Base-by-base conservation (phyloP, 1,140 invertebrate species). In the Macrostomum lignano region DNA sequence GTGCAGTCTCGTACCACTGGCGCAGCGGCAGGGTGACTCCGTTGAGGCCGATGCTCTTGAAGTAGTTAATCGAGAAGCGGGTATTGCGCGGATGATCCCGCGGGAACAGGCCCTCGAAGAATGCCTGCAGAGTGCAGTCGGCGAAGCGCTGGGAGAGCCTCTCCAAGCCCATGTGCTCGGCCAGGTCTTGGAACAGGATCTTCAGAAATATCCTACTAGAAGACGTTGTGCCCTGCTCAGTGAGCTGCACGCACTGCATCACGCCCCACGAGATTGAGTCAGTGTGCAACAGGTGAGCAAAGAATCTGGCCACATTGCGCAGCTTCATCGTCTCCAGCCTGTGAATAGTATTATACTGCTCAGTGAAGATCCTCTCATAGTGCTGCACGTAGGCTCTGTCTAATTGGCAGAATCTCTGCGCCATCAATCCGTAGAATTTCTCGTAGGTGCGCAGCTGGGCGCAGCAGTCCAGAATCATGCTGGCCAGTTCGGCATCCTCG, bases 391-490 rank as follows among this genome's bases (percentile, higher is more conserved):
- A 96, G 20, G 28, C 11, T 46, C 71, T 69, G 42, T 82, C 81
- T 1, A 91, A 72, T 33, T 71, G 69, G 52, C 84, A 93, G 51
- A 94, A 88, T 28, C 86, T 61, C 63, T 71, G 69, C 3, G 81
- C 79, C 21, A 98, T 51, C 2, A 94, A 60, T 0, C 88, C 88
- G 61, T 74, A 98, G 51, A 96, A 96, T 55, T 93, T 91, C 51
- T 94, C 82, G 48, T 96, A 98, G 0, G 86, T 96, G 38, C 91
- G 64, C 54, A 91, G 78, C 59, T 98, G 86, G 3, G 86, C 84
- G 62, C 88, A 96, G 48, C 88, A 96, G 61, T 98, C 91, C 4
- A 88, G 56, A 43, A 96, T 84, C 88, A 98, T 96, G 52, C 94
- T 76, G 50, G 86, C 96, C 1, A 98, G 60, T 58, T 98, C 91